A percentile compares a stretch with the other conserved stretches of the same genome.
These are phyloP conservation scores for Tanypteryx hageni DNA, from an alignment of 2,888 invertebrate genomes.

Conservation along the genomic window DNA sequence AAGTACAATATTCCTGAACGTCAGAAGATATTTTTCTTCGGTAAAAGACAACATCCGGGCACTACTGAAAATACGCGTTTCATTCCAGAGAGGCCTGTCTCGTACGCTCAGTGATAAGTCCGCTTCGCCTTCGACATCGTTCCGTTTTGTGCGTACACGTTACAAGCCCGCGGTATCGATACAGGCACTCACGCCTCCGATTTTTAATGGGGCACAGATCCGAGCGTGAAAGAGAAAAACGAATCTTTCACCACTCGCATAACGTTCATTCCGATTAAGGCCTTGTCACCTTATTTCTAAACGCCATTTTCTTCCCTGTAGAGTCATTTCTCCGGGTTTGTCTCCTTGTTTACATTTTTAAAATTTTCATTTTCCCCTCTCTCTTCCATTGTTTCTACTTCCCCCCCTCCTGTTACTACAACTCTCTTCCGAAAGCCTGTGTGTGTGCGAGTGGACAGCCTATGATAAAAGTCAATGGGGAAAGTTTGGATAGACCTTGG, in stretches of 20 bases:
- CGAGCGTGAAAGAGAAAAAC: constrained; percentile 47
- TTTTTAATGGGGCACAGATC: constrained; percentile 38
- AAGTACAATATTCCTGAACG: background rate
- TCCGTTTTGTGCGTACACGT: background rate
- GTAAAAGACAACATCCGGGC: background rate
- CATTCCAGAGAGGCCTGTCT: background rate
- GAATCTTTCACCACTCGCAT: constrained; percentile 15
- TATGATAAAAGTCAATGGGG: constrained; percentile 33
- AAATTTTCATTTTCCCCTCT: background rate
- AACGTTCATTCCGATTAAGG: constrained; percentile 36
- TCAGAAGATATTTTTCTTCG: background rate
- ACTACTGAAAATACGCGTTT: background rate
- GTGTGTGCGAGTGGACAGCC: constrained; percentile 16
- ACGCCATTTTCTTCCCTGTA: constrained; percentile 40
- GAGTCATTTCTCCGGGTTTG: constrained; percentile 30
- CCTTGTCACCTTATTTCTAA: constrained; percentile 46
- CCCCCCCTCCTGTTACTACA: constrained; percentile 7
- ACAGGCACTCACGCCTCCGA: background rate
- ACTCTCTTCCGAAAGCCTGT: background rate
- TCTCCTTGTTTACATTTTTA: background rate
- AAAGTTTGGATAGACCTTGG: constrained; percentile 39
- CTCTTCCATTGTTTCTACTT: background rate
- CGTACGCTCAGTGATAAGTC: background rate
- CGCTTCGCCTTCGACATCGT: background rate
- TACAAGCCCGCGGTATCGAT: background rate